Conservation (phyloP, 1,140 invertebrate genomes). For the Drosophila biarmipes region DNA sequence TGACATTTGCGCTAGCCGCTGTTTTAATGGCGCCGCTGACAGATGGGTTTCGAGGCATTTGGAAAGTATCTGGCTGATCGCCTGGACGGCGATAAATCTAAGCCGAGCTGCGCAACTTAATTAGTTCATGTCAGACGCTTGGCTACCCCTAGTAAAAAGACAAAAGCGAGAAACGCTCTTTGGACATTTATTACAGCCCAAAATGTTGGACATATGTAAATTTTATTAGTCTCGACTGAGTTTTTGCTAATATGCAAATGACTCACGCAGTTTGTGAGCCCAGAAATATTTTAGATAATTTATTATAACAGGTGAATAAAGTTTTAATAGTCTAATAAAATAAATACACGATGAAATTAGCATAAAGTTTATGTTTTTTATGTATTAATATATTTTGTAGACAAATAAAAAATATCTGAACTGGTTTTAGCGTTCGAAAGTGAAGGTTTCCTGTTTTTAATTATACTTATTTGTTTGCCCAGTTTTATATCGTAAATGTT, state of each 20-base stretch:
- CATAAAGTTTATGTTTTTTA: constrained; percentile 33
- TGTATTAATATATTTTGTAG: constrained; percentile 2
- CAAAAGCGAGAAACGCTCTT: constrained; percentile 18
- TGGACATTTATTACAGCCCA: constrained; percentile 43
- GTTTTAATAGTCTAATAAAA: constrained; percentile 46
- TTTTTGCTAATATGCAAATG: constrained; percentile 59
- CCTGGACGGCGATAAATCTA: constrained; percentile 66
- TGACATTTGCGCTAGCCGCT: constrained; percentile 58
- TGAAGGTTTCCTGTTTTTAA: constrained; percentile 27
- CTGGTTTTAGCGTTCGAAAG: constrained; percentile 30
- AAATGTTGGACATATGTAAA: constrained; percentile 47
- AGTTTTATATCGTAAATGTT: not conserved
- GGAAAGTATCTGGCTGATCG: constrained; percentile 62
- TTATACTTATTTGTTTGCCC: constrained; percentile 7
- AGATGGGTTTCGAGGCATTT: constrained; percentile 36
- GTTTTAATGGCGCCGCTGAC: constrained; percentile 45
- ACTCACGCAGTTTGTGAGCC: constrained; percentile 1
- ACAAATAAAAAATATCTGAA: constrained; percentile 7
- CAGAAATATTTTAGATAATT: constrained; percentile 53
- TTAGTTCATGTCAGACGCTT: constrained; percentile 72
- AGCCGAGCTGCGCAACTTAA: constrained; percentile 70
- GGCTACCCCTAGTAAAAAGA: constrained; percentile 26
- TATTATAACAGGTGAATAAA: constrained; percentile 48
- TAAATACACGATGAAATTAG: constrained; percentile 52
- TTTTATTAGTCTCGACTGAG: constrained; percentile 26